A percentile compares a stretch with the other conserved stretches of the same genome.
Conservation (phyloP, 2,113 vertebrate species). For the Chionomys nivalis region DNA sequence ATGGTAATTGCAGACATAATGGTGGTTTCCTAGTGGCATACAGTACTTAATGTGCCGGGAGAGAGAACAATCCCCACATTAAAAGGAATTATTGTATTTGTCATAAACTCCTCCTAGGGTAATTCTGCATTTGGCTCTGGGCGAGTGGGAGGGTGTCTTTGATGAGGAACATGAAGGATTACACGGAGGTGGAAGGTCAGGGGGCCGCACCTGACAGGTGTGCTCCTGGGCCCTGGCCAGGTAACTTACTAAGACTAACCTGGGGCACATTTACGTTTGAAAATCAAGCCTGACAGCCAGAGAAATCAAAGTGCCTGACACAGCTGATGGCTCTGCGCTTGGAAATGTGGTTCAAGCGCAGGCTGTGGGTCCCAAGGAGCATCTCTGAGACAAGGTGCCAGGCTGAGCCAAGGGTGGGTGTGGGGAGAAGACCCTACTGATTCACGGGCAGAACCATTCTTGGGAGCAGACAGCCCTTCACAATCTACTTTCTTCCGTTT, state of each 20-base stretch:
- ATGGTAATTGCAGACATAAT: conserved; percentile 77
- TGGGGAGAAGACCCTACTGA: background rate
- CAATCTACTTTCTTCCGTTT: background rate
- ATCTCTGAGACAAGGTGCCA: background rate
- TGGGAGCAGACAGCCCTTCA: too few species aligned
- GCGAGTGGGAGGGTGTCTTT: conserved; percentile 82
- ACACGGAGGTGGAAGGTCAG: conserved; percentile 83
- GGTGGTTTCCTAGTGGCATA: conserved; percentile 81
- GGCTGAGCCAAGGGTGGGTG: background rate
- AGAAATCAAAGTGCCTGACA: conserved; percentile 82
- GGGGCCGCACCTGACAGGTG: conserved; percentile 89
- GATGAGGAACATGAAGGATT: conserved; percentile 86
- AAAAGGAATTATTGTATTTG: conserved; percentile 87
- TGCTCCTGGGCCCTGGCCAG: conserved; percentile 85
- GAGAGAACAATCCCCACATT: conserved; percentile 82
- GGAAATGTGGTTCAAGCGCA: conserved; percentile 72
- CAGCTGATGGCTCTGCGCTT: conserved; percentile 78
- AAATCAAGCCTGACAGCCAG: conserved; percentile 82
- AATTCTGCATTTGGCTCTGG: conserved; percentile 82
- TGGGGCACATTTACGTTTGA: conserved; percentile 83
- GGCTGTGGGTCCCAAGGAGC: conserved; percentile 9
- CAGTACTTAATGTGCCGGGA: conserved; percentile 74
- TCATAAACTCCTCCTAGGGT: conserved; percentile 87
- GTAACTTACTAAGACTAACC: conserved; percentile 83
- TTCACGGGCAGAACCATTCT: background rate